Evolutionary conservation across 1,140 invertebrate species (phyloP).

Genomic region (Rhyzopertha dominica): DNA sequence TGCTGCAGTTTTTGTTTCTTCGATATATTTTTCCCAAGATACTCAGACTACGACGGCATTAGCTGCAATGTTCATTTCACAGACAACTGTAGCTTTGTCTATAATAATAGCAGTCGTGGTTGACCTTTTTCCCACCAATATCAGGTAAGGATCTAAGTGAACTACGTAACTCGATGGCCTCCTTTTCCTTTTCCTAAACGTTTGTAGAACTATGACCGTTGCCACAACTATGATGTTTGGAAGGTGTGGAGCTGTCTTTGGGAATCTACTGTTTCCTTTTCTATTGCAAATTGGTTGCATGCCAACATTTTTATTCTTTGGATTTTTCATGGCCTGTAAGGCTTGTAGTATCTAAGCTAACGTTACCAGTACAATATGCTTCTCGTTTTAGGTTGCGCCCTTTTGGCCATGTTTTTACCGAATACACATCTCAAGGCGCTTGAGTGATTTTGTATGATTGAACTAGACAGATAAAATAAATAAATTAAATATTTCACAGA

Average conservation of each 20-base stretch:
- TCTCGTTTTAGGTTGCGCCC: conserved; percentile 19
- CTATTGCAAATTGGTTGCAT: conserved; percentile 34
- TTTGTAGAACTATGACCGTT: conserved; percentile 33
- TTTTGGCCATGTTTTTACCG: conserved; percentile 13
- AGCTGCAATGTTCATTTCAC: conserved; percentile 25
- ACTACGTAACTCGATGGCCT: not conserved
- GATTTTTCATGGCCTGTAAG: conserved; percentile 14
- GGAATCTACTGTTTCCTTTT: conserved; percentile 36
- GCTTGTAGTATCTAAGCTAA: too few species aligned
- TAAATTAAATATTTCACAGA: too few species aligned
- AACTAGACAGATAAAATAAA: too few species aligned
- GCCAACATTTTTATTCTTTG: conserved; percentile 33
- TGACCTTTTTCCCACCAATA: conserved; percentile 39
- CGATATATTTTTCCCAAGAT: conserved; percentile 30
- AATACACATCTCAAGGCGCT: conserved; percentile 19
- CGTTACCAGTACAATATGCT: too few species aligned
- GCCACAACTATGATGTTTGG: conserved; percentile 33
- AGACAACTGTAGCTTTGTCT: conserved; percentile 27
- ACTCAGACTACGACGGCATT: conserved; percentile 16
- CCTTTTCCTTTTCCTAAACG: conserved; percentile 18
- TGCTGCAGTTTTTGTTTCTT: conserved; percentile 12
- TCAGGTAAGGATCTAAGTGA: conserved; percentile 24
- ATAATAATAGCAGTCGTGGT: conserved; percentile 31
- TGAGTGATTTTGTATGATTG: too few species aligned
- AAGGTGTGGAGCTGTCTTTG: conserved; percentile 29